Base-by-base conservation (phyloP, 2,888 invertebrate species). In the Eilema griseolum region DNA sequence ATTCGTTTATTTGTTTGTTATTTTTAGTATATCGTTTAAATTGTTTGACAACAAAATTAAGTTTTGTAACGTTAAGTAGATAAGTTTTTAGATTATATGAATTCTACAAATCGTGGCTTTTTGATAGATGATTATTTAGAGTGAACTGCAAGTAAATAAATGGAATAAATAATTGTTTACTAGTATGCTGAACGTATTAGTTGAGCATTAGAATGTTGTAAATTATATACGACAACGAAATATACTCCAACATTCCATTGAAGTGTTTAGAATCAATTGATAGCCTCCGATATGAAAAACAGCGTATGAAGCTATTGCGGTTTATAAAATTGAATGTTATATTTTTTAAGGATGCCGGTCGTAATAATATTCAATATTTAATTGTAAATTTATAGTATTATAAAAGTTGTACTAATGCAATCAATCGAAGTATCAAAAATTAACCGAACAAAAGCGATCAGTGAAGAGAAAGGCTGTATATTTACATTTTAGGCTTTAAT, bases 221-320 rank as follows among this genome's bases (percentile, higher is more conserved):
- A 76, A 59, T 24, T 10, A 78, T 81, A 76, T 73, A 61, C 68
- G 67, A 66, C 16, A 59, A 59, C 2, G 56, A 46, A 70, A 63
- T 76, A 79, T 77, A 82, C 80, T 71, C 69, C 62, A 69, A 82
- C 80, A 82, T 82, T 82, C 82, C 82, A 82, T 69, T 73, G 63
- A 61, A 56, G 62, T 71, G 59, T 24, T 62, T 75, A 61, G 28
- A 67, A 70, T 68, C n/a, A 61, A 57, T 59, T 69, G 68, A 61
- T 69, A 74, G 67, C 60, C 68, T 64, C 69, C 11, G 65, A 74
- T 70, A 57, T 62, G 31, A 67, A 62, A 57, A 60, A 57, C 23
- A 64, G 3, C 1, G 4, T 12, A 12, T 23, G 11, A 20, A 59
- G 26, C 14, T 26, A 46, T 20, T 46, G 20, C 5, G 7, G 20